phyloP scores from a whole-genome alignment of 1,140 invertebrate species.

The Zaprionus africanus region DNA sequence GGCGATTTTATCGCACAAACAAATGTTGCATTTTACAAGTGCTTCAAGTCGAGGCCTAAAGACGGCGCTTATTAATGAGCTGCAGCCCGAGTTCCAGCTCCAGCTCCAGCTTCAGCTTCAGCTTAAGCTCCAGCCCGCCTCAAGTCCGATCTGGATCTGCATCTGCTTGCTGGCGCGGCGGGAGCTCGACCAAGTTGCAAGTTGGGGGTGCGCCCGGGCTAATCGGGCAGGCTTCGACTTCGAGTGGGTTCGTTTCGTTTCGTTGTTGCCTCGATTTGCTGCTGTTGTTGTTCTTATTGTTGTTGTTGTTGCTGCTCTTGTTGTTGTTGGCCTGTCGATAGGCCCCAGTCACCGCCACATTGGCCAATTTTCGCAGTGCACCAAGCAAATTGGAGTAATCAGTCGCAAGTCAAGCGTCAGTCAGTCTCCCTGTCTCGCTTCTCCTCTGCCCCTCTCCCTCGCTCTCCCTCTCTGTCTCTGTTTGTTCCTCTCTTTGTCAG shows the following conservation, averaged over 20 bases:
- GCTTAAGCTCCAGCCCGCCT: background rate
- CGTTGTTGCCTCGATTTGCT: slow-evolving; percentile 31
- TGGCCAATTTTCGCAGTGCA: slow-evolving; percentile 41
- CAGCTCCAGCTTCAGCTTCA: background rate
- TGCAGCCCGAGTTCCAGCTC: slow-evolving; percentile 20
- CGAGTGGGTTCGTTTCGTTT: slow-evolving; percentile 33
- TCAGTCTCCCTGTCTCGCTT: slow-evolving; percentile 33
- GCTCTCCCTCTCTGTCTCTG: slow-evolving; percentile 48
- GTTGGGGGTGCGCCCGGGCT: slow-evolving; percentile 12
- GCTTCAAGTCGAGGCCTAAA: slow-evolving; percentile 74
- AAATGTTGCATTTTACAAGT: slow-evolving; percentile 84
- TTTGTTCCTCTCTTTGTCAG: slow-evolving; percentile 47
- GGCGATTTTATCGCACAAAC: slow-evolving; percentile 83
- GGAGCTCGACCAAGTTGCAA: slow-evolving; percentile 23
- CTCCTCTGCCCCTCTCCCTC: slow-evolving; percentile 18
- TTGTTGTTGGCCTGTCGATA: slow-evolving; percentile 31
- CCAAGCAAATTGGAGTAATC: slow-evolving; percentile 70
- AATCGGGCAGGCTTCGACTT: slow-evolving; percentile 5
- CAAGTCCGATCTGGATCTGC: slow-evolving; percentile 18
- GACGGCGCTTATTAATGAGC: slow-evolving; percentile 81
- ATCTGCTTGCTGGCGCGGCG: slow-evolving; percentile 36
- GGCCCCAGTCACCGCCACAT: slow-evolving; percentile 24
- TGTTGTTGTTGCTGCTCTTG: background rate
- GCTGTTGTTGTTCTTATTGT: slow-evolving; percentile 21
- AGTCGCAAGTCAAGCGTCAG: slow-evolving; percentile 38